These are phyloP conservation scores for Xylocampa areola DNA, from an alignment of 2,888 invertebrate genomes.

Conservation along the genomic window DNA sequence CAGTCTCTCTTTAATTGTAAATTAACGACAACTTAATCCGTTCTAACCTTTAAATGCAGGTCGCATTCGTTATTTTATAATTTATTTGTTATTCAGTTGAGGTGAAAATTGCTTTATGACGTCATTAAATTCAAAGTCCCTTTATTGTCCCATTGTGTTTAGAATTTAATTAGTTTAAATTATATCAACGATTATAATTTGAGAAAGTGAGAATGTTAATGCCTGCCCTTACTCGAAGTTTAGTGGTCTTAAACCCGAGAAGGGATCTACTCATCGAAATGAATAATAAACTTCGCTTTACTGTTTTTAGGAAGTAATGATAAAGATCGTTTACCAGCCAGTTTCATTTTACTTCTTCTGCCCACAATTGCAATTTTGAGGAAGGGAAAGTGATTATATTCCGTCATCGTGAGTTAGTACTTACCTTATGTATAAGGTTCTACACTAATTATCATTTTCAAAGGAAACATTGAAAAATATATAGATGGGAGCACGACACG, in stretches of 20 bases:
- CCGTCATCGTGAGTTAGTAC: too few species aligned
- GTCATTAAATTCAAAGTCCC: constrained; percentile 21
- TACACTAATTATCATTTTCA: too few species aligned
- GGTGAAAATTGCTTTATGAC: constrained; percentile 32
- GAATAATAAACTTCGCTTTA: constrained; percentile 41
- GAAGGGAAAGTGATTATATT: too few species aligned
- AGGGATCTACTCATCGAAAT: constrained; percentile 41
- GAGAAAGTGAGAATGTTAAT: constrained; percentile 31
- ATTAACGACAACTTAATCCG: constrained; percentile 6
- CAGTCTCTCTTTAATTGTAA: background rate
- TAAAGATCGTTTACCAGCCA: constrained; percentile 22
- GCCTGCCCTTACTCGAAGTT: constrained; percentile 28
- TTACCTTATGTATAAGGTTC: too few species aligned
- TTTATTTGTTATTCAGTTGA: constrained; percentile 17
- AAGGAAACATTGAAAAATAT: too few species aligned
- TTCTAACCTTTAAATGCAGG: constrained; percentile 6
- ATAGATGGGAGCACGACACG: too few species aligned
- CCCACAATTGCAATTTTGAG: too few species aligned
- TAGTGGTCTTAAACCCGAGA: constrained; percentile 23
- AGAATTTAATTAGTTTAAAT: constrained; percentile 22
- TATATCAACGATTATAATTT: constrained; percentile 32
- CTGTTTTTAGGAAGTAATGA: constrained; percentile 30
- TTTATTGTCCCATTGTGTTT: constrained; percentile 14
- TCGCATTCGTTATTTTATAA: constrained; percentile 1
- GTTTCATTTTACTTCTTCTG: constrained; percentile 5